A percentile compares a stretch with the other conserved stretches of the same genome.
phyloP scores from a whole-genome alignment of 1,140 invertebrate genomes.

The Pectinophora gossypiella region DNA sequence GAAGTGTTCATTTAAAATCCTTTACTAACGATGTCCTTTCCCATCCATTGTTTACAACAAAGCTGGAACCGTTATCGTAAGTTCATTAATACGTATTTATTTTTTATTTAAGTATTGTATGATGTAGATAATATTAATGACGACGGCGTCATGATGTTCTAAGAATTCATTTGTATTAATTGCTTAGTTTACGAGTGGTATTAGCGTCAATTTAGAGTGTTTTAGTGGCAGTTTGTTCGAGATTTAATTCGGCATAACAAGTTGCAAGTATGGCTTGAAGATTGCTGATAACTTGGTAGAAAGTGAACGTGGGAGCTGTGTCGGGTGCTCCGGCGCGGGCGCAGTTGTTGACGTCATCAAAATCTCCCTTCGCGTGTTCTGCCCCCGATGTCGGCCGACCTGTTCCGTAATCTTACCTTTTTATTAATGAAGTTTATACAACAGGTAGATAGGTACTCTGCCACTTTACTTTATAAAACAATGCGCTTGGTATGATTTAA shows the following conservation, averaged over 20 bases:
- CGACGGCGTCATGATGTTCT: too few relatives aligned
- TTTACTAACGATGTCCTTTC: neutral
- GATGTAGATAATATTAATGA: too few relatives aligned
- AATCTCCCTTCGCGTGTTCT: conserved; percentile 12
- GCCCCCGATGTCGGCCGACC: neutral
- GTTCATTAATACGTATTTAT: too few relatives aligned
- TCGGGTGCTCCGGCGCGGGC: conserved; percentile 6
- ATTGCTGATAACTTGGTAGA: conserved; percentile 22
- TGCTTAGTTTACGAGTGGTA: too few relatives aligned
- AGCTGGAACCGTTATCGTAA: neutral
- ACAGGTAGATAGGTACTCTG: too few relatives aligned
- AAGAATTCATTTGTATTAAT: too few relatives aligned
- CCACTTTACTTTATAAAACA: too few relatives aligned
- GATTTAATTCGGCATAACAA: conserved; percentile 33
- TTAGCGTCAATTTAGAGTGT: neutral
- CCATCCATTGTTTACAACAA: neutral
- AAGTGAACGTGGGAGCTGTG: conserved; percentile 55
- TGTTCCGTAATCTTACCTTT: neutral
- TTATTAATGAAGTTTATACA: neutral
- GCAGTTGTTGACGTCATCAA: conserved; percentile 30
- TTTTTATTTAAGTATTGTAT: too few relatives aligned
- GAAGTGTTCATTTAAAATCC: too few relatives aligned
- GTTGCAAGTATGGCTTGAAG: conserved; percentile 23
- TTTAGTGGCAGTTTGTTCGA: conserved; percentile 6
- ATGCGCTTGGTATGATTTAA: too few relatives aligned